Percentiles rank a stretch among this genome's conserved stretches.
phyloP scores from a whole-genome alignment of 1,140 invertebrate species.

The Leptopilina clavipes region DNA sequence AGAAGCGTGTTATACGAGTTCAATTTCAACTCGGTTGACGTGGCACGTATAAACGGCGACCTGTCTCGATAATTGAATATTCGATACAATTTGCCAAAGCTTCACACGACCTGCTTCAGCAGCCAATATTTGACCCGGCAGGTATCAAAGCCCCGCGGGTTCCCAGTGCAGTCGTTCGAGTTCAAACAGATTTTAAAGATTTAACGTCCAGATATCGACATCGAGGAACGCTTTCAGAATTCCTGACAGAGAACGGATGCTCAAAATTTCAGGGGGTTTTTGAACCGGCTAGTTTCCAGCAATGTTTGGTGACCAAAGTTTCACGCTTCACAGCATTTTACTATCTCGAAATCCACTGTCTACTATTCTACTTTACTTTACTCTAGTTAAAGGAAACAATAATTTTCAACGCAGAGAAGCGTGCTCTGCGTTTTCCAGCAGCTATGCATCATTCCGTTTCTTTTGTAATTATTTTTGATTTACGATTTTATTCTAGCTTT shows the following conservation, averaged over 20 bases:
- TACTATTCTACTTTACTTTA: background rate
- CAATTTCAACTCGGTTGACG: conserved; percentile 52
- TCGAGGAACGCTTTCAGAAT: conserved; percentile 7
- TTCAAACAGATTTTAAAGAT: conserved; percentile 31
- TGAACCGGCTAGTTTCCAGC: background rate
- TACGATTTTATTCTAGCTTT: conserved; percentile 16
- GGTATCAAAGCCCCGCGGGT: conserved; percentile 32
- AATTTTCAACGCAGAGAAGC: background rate
- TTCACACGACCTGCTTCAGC: conserved; percentile 37
- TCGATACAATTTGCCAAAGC: conserved; percentile 64
- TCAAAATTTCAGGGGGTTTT: conserved; percentile 6
- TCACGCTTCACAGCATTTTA: conserved; percentile 6
- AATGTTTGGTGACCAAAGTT: conserved; percentile 17
- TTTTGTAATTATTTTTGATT: conserved; percentile 28
- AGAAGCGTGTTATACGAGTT: conserved; percentile 32
- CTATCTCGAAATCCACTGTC: background rate
- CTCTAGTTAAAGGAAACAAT: conserved; percentile 17
- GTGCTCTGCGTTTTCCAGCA: conserved; percentile 28
- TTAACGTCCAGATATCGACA: conserved; percentile 31
- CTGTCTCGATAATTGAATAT: conserved; percentile 59
- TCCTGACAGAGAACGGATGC: conserved; percentile 19
- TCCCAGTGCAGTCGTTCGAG: conserved; percentile 5
- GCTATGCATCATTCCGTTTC: conserved; percentile 2
- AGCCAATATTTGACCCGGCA: conserved; percentile 34
- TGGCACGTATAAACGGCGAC: conserved; percentile 18